Evolutionary conservation across 2,888 invertebrate species (phyloP), one percentile per base, ranked within the genome.

Genomic region (Nymphalis polychloros): DNA sequence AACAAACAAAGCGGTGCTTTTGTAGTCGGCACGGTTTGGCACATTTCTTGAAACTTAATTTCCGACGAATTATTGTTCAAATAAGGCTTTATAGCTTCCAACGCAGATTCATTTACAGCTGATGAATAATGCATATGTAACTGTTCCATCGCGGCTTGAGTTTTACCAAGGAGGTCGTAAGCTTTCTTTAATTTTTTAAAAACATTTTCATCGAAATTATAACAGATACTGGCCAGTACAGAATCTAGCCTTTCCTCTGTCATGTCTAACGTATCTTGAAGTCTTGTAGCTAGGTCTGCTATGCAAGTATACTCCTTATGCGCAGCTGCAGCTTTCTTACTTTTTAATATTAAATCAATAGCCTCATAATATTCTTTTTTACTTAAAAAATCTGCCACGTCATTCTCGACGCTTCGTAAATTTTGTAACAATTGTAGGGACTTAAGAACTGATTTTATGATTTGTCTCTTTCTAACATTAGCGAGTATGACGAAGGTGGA

Each of bases 81-180:
- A 77, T 94, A 94, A 1, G 92, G 91, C 70, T 93, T 93, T 0
- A 95, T 88, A 0, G 94, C 93, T 57, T 93, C 93, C 31, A 94
- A 94, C 0, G 97, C 95, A 0, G 95, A 94, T 72, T 96, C 96
- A 75, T 97, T 98, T 19, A 99, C 97, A 0, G 98, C 97, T 52
- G 97, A 97, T 0, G 98, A 97, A 79, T 97, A 98, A 84, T 98
- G 98, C 95, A 99, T 98, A 77, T 98, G 97, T 13, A 99, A 87
- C 84, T 98, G 98, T 84, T 99, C 98, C 95, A 98, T 97, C 0
- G 98, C 97, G 2, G 96, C 95, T 87, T 98, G 96, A 0, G 97
- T 97, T 87, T 99, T 99, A 0, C 98, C 98, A 5, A 99, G 88
- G 27, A 98, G 91, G 50, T 95, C 94, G 82, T 98, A 99, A 0